phyloP scores from a whole-genome alignment of 1,140 invertebrate species.

The Tetramorium simillimum region DNA sequence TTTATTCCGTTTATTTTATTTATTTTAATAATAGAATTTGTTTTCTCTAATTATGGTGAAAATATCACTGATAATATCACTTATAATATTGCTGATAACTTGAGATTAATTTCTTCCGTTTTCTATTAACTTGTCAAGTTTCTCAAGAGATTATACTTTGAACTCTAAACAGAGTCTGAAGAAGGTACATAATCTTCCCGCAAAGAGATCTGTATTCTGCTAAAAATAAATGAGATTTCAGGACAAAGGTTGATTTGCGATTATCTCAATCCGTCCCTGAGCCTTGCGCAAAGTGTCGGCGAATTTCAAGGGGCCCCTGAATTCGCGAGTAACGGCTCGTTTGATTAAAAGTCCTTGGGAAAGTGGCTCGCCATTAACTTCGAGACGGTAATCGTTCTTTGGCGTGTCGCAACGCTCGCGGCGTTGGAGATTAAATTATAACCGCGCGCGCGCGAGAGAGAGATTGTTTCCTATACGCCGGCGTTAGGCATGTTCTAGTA shows the following conservation, averaged over 20 bases:
- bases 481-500: conserved; percentile 18
- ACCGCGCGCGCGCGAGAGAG: conserved; percentile 19
- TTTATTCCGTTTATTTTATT: not conserved
- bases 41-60: not conserved
- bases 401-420: conserved; percentile 37
- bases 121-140: not conserved
- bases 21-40: not conserved
- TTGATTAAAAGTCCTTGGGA: conserved; percentile 61
- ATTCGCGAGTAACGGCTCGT: conserved; percentile 42
- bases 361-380: conserved; percentile 58
- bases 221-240: not conserved
- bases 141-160: not conserved
- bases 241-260: not conserved
- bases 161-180: not conserved
- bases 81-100: not conserved
- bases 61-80: not conserved
- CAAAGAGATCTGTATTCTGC: not conserved
- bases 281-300: conserved; percentile 48
- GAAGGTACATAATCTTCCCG: not conserved
- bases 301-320: conserved; percentile 35
- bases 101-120: not conserved
- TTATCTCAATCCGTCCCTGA: conserved; percentile 10
- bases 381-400: conserved; percentile 34
- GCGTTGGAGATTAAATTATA: conserved; percentile 56
- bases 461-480: conserved; percentile 26